A percentile compares a stretch with the other conserved stretches of the same genome.
phyloP scores from a whole-genome alignment of 2,113 vertebrate genomes.

The Casuarius casuarius region DNA sequence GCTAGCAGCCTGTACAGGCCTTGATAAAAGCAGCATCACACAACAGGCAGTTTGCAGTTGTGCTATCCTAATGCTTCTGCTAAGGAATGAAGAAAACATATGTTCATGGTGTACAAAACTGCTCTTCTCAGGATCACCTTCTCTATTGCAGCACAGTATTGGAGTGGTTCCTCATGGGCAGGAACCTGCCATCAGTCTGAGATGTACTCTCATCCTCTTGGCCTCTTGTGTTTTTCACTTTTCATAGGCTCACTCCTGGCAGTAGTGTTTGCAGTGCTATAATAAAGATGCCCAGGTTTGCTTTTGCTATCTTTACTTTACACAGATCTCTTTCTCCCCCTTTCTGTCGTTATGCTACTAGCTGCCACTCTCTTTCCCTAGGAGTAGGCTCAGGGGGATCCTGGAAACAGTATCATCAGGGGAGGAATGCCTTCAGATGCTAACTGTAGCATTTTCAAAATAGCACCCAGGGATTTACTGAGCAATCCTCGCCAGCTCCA shows the following conservation, averaged over 20 bases:
- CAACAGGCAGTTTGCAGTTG: neutral
- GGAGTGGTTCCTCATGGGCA: neutral
- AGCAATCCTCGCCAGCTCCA: neutral
- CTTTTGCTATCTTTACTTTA: neutral
- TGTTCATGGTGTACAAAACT: neutral
- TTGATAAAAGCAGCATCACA: neutral
- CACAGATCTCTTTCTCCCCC: neutral
- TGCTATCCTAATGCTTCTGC: constrained; percentile 5
- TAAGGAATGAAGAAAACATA: neutral
- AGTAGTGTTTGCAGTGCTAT: neutral
- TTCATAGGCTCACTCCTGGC: neutral
- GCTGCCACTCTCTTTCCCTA: neutral
- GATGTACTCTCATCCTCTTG: neutral
- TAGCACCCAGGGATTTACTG: neutral
- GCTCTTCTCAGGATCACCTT: neutral
- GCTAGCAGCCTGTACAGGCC: neutral
- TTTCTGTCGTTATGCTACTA: fast-evolving
- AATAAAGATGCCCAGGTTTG: neutral
- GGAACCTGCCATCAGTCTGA: neutral
- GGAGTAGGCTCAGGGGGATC: neutral
- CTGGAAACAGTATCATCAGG: neutral
- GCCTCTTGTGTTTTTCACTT: neutral
- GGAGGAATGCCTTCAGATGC: neutral
- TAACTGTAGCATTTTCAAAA: neutral
- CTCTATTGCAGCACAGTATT: neutral